Percentiles rank a stretch among this genome's conserved stretches.
Evolutionary conservation across 2,888 invertebrate genomes (phyloP).

Genomic region (Drosophila atroscutellata): DNA sequence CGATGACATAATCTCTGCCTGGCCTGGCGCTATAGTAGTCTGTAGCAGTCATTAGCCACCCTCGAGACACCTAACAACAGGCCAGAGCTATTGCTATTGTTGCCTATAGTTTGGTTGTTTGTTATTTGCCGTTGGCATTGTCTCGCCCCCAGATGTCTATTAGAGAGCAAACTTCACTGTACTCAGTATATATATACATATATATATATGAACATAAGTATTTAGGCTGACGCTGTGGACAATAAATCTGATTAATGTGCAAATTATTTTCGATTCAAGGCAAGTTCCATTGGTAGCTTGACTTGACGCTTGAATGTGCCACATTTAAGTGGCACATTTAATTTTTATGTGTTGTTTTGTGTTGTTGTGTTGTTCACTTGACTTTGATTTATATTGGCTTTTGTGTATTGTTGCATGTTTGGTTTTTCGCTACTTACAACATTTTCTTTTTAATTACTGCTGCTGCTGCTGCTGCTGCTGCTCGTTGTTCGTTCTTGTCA

Average conservation of each 20-base stretch:
- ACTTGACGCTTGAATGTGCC: conserved; percentile 28
- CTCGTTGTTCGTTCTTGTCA: conserved; percentile 36
- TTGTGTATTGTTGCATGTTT: conserved; percentile 29
- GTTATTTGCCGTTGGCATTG: conserved; percentile 42
- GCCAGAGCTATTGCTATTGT: conserved; percentile 17
- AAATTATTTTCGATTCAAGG: conserved; percentile 68
- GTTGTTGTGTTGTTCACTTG: conserved; percentile 52
- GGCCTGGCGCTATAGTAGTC: conserved; percentile 10
- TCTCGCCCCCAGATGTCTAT: conserved; percentile 60
- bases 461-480: background rate
- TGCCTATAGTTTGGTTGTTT: conserved; percentile 25
- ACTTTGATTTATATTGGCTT: conserved; percentile 71
- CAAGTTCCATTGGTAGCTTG: conserved; percentile 39
- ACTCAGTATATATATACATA: conserved; percentile 3
- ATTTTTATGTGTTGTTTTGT: conserved; percentile 47
- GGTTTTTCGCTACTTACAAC: conserved; percentile 40
- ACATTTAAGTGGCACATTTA: conserved; percentile 64
- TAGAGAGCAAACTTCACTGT: conserved; percentile 24
- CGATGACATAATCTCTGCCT: conserved; percentile 56
- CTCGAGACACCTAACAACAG: conserved; percentile 53
- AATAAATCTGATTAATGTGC: conserved; percentile 72
- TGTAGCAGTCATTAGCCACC: conserved; percentile 55
- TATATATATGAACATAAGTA: conserved; percentile 29
- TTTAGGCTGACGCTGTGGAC: conserved; percentile 50
- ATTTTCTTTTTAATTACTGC: conserved; percentile 49